phyloP scores from a whole-genome alignment of 2,797 vertebrate genomes.

The Miichthys miiuy region DNA sequence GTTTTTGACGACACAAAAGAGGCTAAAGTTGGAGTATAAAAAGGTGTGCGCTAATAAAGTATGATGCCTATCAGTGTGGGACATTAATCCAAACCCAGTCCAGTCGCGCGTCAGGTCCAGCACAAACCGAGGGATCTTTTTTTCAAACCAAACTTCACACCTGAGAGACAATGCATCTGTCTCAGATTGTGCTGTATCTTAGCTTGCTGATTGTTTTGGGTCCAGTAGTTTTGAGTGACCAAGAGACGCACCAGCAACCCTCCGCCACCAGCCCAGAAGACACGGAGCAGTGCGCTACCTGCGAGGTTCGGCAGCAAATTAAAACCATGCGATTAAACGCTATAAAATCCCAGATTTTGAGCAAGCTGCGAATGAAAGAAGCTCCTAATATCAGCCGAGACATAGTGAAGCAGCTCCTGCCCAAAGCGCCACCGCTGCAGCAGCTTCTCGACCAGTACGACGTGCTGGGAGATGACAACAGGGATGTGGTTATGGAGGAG shows the following conservation, averaged over 20 bases:
- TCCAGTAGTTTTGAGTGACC: constrained; percentile 88
- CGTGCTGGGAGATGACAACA: constrained; percentile 95
- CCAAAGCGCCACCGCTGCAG: constrained; percentile 96
- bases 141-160: constrained; percentile 56
- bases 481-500: constrained; percentile 91
- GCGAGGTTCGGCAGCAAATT: constrained; percentile 95
- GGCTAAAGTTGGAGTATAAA: constrained; percentile 97
- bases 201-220: constrained; percentile 89
- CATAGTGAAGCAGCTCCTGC: constrained; percentile 94
- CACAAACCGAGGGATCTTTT: constrained; percentile 56
- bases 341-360: constrained; percentile 97
- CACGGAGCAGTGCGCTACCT: constrained; percentile 91
- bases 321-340: constrained; percentile 95
- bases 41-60: constrained; percentile 93
- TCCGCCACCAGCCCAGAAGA: constrained; percentile 78
- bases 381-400: constrained; percentile 99
- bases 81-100: constrained; percentile 77
- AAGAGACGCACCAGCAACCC: constrained; percentile 84
- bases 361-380: constrained; percentile 97
- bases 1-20: constrained; percentile 93
- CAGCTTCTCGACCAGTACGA: constrained; percentile 99
- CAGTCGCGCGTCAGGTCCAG: constrained; percentile 56
- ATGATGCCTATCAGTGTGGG: constrained; percentile 92
- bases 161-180: constrained; percentile 89
- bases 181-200: constrained; percentile 86